Evolutionary conservation across 2,113 vertebrate genomes (phyloP), one percentile per base, ranked within the genome.

Genomic region (Tor tambroides): DNA sequence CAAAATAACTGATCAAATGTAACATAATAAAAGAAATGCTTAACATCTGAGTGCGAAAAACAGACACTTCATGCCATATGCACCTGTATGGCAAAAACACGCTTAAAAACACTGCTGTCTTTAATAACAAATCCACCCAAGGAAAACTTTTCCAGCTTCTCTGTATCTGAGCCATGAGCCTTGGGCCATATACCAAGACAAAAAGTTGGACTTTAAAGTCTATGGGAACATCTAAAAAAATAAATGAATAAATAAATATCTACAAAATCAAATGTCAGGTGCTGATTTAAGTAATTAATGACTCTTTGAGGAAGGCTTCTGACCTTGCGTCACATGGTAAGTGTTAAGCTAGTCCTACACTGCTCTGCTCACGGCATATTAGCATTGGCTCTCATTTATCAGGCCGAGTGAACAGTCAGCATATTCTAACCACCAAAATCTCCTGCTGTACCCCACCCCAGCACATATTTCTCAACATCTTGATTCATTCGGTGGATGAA

Each of bases 381-480:
- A 87, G 84, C 21, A 30, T 19, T 43, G 72, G 54, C 72, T n/a
- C 71, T 72, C n/a, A 28, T 86, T 83, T 87, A 65, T 43, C 51
- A 56, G 38, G 32, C 41, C 5, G 35, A 79, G 28, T 12, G 49
- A 83, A 59, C 32, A 78, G 67, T 87, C 83, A 85, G 87, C 84
- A 84, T 80, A 85, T 86, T 89, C 87, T 56, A 59, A 77, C 80
- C 65, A 56, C 65, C 41, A 63, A 41, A 71, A 51, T 81, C 51
- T 51, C 35, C 49, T 54, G 15, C 65, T 21, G 49, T 5, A 54
- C 30, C 15, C 54, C 15, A 76, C 72, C 71, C 21, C 19, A 14
- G 49, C 3, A 9, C 43, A 54, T 14, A 30, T 74, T 80, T 65
- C 83, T 41, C 85, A 74, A 76, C 51, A 80, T 83, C 75, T 49